Evolutionary conservation across 2,888 invertebrate species (phyloP), one percentile per base, ranked within the genome.

Genomic region (Ligdia adustata): DNA sequence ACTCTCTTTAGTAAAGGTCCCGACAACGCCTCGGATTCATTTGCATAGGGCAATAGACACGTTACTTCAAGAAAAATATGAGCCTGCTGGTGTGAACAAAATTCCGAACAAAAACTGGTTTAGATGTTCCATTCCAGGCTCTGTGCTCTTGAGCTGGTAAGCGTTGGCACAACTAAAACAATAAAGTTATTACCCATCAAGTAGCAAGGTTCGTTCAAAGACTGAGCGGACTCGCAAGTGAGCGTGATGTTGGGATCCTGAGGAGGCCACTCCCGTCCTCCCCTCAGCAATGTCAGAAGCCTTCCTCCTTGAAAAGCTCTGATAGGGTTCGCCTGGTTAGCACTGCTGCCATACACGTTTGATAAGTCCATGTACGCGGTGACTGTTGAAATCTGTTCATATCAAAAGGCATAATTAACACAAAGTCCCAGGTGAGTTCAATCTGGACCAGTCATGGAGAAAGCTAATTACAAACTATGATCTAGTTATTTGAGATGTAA

Each of bases 351-450:
- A 68, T 97, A 97, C 1, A 97, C 94, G 18, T 95, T 78, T 0
- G 97, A 97, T 2, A 94, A 87, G 70, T 97, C 97, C 88, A 97
- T 82, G 74, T 84, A 95, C 6, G 94, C 93, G 16, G 95, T 94
- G 0, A 95, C 94, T 6, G 90, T 91, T 4, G 93, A 91, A 14
- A 95, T 60, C 94, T 95, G 57, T 44, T 9, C 20, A 29, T 20
- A 27, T 14, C n/a, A n/a, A n/a, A n/a, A n/a, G n/a, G n/a, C n/a
- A n/a, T n/a, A n/a, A n/a, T n/a, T n/a, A n/a, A n/a, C n/a, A n/a
- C n/a, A n/a, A n/a, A n/a, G n/a, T n/a, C n/a, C n/a, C n/a, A n/a
- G n/a, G n/a, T n/a, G n/a, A n/a, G n/a, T n/a, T n/a, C n/a, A n/a
- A n/a, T n/a, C n/a, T n/a, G n/a, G n/a, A n/a, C n/a, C n/a, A n/a